Base-by-base conservation (phyloP, 2,797 vertebrate species). In the Epinephelus coioides region DNA sequence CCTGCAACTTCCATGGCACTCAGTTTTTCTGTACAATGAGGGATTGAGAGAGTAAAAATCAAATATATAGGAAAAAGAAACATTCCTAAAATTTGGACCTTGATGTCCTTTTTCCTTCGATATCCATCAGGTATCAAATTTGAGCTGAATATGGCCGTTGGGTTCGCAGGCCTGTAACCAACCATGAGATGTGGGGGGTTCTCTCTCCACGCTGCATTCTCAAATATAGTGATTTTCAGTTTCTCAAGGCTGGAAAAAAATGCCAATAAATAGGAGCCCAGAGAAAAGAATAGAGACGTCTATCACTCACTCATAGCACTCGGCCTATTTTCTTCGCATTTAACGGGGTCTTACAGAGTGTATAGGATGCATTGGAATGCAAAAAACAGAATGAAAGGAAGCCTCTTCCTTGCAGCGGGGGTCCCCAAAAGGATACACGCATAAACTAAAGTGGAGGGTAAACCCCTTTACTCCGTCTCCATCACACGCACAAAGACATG, bases 351-450 rank as follows among this genome's bases (percentile, higher is more conserved):
- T 93, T 74, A 84, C 82, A 79, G 86, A 83, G 81, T 79, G 80
- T 90, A 93, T 88, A 83, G 91, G 93, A 94, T 92, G 89, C 92
- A 88, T 91, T 93, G 91, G 93, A 94, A 95, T 95, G 94, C 86
- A 81, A 87, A 80, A 90, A 86, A 85, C 47, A 76, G 89, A 84
- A 91, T 93, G 89, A 93, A 96, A 95, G 89, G 90, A 93, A 89
- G 90, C 86, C 89, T 93, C 92, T 90, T 94, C 90, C 85, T 92
- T 87, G 76, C 78, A 76, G 86, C 63, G 63, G 89, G 91, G 94
- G 89, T 86, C 90, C 89, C 86, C 79, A 54, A 91, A 94, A 93
- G 91, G 92, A 95, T 88, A 91, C 72, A 83, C 25, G 63, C 89
- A 95, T 94, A 90, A 95, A 92, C 91, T 87, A 91, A 93, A 94